Percentiles rank a stretch among this genome's conserved stretches.
These are phyloP conservation scores for Mercenaria mercenaria DNA, from an alignment of 1,140 invertebrate genomes.

Conservation along the genomic window DNA sequence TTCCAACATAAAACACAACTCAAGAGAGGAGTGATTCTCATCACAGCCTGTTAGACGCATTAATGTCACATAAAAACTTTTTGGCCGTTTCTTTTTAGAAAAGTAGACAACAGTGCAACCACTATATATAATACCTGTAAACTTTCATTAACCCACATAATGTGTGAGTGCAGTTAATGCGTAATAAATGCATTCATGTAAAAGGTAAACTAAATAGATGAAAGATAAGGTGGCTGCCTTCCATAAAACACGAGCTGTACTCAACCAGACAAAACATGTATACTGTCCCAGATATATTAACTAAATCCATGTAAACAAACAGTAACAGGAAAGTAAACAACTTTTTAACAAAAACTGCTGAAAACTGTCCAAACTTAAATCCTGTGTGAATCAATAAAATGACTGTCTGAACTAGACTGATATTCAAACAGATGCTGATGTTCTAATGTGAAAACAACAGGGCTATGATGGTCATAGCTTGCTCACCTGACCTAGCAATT, in stretches of 20 bases:
- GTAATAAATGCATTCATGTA: neutral
- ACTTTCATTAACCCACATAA: neutral
- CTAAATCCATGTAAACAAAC: neutral
- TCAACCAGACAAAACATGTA: neutral
- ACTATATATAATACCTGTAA: neutral
- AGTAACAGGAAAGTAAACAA: neutral
- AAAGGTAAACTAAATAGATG: neutral
- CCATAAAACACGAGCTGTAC: neutral
- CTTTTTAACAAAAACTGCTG: neutral
- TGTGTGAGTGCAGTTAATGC: neutral
- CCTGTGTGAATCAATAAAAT: too few relatives aligned
- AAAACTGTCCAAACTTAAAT: neutral
- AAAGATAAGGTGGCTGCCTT: neutral
- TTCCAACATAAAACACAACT: too few relatives aligned
- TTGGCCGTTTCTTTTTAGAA: neutral
- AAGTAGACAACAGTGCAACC: neutral
- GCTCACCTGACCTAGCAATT: too few relatives aligned
- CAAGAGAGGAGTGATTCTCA: too few relatives aligned
- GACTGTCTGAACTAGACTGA: too few relatives aligned
- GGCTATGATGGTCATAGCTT: too few relatives aligned
- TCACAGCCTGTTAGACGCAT: neutral
- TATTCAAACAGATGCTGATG: too few relatives aligned
- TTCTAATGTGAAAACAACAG: too few relatives aligned
- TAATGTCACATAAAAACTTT: conserved; percentile 22
- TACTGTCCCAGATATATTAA: neutral